Base-by-base conservation (phyloP, 2,113 vertebrate species). In the Erythrocercus mccallii region DNA sequence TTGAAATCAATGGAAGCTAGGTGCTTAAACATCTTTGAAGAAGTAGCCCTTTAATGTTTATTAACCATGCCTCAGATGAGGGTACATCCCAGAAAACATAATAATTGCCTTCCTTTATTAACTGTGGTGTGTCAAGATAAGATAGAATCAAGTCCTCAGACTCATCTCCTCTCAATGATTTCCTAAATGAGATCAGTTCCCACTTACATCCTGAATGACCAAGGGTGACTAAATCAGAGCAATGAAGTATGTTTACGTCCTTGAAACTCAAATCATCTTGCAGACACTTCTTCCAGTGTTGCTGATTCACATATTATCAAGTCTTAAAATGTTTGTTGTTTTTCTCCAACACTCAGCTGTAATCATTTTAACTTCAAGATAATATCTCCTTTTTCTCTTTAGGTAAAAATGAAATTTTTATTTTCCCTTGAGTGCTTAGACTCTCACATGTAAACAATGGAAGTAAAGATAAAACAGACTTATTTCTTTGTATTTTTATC, bases 111-210 rank as follows among this genome's bases (percentile, higher is more conserved):
- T 57, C 77, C 82, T 95, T 96, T 96, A 96, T 96, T 95, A 96
- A 94, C 91, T 65, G 68, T 88, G 90, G 65, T 96, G 81, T 96
- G 90, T 90, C 14, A 62, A 95, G 94, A 94, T 96, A 97, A 96
- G 96, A 96, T 96, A 96, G 83, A 96, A 97, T 96, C 95, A 93
- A 88, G 93, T 54, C 94, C 79, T 96, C 74, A 95, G 90, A 95
- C 90, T 95, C 93, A 96, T 94, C 95, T 92, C 60, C 85, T 95
- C 94, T 86, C 96, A 97, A 78, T 80, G 93, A 94, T 93, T 96
- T 96, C 96, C 93, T 96, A 95, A 95, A 96, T 96, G 90, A 95
- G 95, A 96, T 96, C 95, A 88, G 93, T 93, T 97, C 79, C 93
- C 90, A 92, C 95, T 97, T 93, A 96, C 86, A 92, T 94, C 64